These are phyloP conservation scores for Pollenia amentaria DNA, from an alignment of 2,888 invertebrate species.

Conservation along the genomic window DNA sequence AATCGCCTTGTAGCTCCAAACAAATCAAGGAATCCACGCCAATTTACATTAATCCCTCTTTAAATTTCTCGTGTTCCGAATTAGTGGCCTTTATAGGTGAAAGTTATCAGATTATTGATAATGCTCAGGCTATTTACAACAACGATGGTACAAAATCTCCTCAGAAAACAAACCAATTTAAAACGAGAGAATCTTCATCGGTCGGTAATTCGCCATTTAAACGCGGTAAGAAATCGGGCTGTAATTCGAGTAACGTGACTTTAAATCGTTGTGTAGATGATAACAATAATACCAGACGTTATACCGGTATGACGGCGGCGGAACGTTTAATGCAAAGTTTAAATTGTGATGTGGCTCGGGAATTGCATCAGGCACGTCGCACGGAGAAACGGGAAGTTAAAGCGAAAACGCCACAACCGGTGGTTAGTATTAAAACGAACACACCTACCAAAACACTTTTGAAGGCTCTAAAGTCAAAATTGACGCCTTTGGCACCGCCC, in stretches of 20 bases:
- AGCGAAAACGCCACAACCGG: constrained; percentile 21
- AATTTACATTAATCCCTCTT: constrained; percentile 58
- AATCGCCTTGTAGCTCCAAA: constrained; percentile 17
- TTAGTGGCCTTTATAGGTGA: constrained; percentile 81
- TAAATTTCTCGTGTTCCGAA: constrained; percentile 79
- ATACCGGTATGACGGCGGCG: constrained; percentile 67
- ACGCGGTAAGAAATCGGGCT: constrained; percentile 45
- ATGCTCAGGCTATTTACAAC: constrained; percentile 57
- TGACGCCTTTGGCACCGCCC: constrained; percentile 81
- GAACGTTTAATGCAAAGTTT: constrained; percentile 72
- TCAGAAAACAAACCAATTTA: constrained; percentile 15
- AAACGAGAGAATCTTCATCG: constrained; percentile 61
- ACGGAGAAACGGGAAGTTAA: constrained; percentile 48
- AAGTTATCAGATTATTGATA: constrained; percentile 80
- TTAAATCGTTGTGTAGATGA: constrained; percentile 62
- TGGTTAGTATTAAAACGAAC: background rate
- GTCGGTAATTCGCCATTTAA: constrained; percentile 66
- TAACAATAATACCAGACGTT: constrained; percentile 70
- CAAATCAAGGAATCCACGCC: background rate
- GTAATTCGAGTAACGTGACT: background rate
- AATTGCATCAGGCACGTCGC: constrained; percentile 29
- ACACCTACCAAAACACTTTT: constrained; percentile 68
- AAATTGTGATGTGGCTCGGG: constrained; percentile 65
- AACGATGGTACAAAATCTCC: constrained; percentile 26
- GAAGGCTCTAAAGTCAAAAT: constrained; percentile 81